Base-by-base conservation (phyloP, 23 tunicate species). In the Ascidia mentula region DNA sequence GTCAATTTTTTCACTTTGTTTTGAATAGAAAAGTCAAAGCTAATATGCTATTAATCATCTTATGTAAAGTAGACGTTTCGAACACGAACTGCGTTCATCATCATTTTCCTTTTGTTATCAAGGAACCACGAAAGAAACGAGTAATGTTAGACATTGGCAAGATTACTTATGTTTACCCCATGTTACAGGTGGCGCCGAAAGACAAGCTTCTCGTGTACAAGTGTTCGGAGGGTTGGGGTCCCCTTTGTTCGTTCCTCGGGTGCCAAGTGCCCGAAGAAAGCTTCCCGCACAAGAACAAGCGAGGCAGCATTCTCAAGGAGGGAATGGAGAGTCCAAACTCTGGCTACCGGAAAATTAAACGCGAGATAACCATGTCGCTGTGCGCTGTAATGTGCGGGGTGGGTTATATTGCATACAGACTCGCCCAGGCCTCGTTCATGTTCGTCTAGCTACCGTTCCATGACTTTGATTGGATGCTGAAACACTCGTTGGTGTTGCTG, bases 231-330 rank as follows among this genome's bases (percentile, higher is more conserved):
- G 92, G 92, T 30, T 87, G 92, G 92, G 79, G 69, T 1, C 42
- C 79, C 18, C 79, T 87, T 7, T 87, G 92, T 40, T 40, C 69
- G 36, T 87, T 87, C 46, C 86, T 87, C 8, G 90, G 84, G 40
- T 86, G 90, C 76, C 84, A 86, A 77, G 40, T 86, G 9, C 90
- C 90, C 22, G 90, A 86, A 38, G 69, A 79, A 30, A 35, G 15
- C 6, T 87, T 87, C 40, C 92, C 92, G 13, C 92, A 87, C 79
- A 59, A 84, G 36, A 87, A 87, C 78, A 75, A 87, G 76, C 31
- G 76, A 40, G 92, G 92, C 5, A 86, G 82, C 32, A 38, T 81
- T 36, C 36, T 79, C 6, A 87, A 87, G 69, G 73, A 87, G 37
- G 78, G 76, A 26, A 60, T 46, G 59, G 37, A 35, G 30, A 35